Conservation (phyloP, 2,797 vertebrate species). For the Notolabrus celidotus region DNA sequence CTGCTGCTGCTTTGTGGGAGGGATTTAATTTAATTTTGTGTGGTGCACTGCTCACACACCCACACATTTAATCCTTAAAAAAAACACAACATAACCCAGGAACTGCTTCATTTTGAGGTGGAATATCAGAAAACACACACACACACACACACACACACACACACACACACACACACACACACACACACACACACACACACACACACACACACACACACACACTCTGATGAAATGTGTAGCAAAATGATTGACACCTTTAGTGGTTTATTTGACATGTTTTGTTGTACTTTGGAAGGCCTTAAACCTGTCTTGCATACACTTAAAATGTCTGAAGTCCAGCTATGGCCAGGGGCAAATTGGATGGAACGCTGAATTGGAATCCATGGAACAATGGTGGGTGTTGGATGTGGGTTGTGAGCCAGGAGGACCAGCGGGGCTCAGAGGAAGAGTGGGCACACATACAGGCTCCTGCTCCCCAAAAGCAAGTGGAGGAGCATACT, state of each 20-base stretch:
- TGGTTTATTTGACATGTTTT: not conserved
- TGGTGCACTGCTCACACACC: no score
- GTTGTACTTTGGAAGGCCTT: not conserved
- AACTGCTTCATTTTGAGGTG: not conserved
- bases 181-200: no score
- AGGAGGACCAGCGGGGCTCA: accelerated
- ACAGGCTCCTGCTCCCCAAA: not conserved
- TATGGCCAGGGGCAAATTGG: not conserved
- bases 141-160: no score
- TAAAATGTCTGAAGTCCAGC: not conserved
- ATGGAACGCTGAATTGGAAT: not conserved
- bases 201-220: no score
- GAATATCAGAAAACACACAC: no score
- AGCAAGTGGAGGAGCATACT: not conserved
- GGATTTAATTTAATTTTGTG: not conserved
- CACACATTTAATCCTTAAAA: not conserved
- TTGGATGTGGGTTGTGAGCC: not conserved
- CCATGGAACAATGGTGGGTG: not conserved
- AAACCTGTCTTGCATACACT: not conserved
- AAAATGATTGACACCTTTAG: not conserved
- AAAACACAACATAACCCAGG: not conserved
- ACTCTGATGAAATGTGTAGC: no score
- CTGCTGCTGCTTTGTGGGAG: not conserved
- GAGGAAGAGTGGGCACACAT: not conserved
- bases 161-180: no score